Conservation (phyloP, 2,797 vertebrate genomes). For the Amblyraja radiata region DNA sequence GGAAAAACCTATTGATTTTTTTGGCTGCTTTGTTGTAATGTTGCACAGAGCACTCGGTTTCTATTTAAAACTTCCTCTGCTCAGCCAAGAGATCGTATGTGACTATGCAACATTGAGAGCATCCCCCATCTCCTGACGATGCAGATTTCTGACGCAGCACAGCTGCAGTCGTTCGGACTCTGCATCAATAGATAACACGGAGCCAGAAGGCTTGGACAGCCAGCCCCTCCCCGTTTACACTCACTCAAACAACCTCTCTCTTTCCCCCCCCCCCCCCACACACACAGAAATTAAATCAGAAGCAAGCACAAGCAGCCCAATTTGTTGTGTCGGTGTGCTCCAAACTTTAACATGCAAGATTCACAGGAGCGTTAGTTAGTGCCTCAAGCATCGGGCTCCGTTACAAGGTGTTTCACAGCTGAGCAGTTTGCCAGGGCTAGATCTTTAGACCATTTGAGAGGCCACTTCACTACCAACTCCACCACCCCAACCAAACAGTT, state of each 20-base stretch:
- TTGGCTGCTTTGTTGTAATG: neutral
- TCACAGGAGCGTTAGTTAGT: neutral
- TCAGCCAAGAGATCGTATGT: neutral
- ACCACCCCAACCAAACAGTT: neutral
- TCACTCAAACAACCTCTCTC: neutral
- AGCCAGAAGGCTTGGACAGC: neutral
- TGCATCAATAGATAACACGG: neutral
- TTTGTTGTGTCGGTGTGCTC: neutral
- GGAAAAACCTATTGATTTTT: neutral
- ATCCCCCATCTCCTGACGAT: neutral
- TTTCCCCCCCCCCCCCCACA: too few species aligned
- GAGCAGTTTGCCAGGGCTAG: neutral
- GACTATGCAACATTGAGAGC: neutral
- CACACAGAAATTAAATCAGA: neutral
- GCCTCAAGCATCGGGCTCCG: neutral
- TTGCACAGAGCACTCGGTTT: neutral
- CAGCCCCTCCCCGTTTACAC: neutral
- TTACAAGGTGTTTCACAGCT: neutral
- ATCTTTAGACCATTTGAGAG: neutral
- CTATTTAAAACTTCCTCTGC: neutral
- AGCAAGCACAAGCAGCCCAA: neutral
- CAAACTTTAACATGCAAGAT: neutral
- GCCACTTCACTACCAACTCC: neutral
- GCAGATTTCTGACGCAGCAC: slow-evolving; percentile 21
- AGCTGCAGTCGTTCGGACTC: slow-evolving; percentile 3